Base-by-base conservation (phyloP, 2,888 invertebrate genomes). In the Heliothis peltigera region DNA sequence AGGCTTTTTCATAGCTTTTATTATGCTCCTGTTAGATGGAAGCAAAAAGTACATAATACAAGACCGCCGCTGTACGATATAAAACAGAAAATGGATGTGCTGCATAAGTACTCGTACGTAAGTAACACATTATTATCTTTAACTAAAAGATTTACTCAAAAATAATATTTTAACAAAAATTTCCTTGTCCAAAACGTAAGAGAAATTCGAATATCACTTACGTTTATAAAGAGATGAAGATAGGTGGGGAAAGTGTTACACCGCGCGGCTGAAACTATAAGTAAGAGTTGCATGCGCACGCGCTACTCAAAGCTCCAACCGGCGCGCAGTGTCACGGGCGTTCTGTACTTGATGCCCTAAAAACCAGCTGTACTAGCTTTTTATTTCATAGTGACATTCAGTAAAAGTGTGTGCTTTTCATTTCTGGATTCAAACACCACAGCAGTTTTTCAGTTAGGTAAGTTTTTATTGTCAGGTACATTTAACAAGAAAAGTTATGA, bases 201-300 rank as follows among this genome's bases (percentile, higher is more conserved):
- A 84, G 84, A 87, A 89, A 88, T 85, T 86, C 67, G 49, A 63
- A 66, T 70, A 78, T 75, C 75, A 77, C 71, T 75, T 80, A 67
- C 63, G 64, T 81, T 80, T 79, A 64, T 81, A 76, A 81, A 82
- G 85, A 90, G 84, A 89, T 87, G 86, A 84, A 83, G 85, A 84
- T 82, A 82, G 90, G 90, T 87, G 92, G 94, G 93, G 93, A 94
- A 94, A 93, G 93, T 93, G 90, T 88, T 89, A 91, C 91, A 85
- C 80, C 74, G 82, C 79, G 71, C 73, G 67, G 70, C 87, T 89
- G 90, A 93, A 92, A 87, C 89, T 94, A 94, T 94, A 94, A 94
- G 94, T 93, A 93, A 82, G 87, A 86, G 89, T 80, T 75, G 59
- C 64, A 51, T 59, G 82, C 83, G 87, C 86, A 74, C 84, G 89